Percentiles rank a stretch among this genome's conserved stretches.
phyloP scores from a whole-genome alignment of 2,797 vertebrate genomes.

The Danio aesculapii region DNA sequence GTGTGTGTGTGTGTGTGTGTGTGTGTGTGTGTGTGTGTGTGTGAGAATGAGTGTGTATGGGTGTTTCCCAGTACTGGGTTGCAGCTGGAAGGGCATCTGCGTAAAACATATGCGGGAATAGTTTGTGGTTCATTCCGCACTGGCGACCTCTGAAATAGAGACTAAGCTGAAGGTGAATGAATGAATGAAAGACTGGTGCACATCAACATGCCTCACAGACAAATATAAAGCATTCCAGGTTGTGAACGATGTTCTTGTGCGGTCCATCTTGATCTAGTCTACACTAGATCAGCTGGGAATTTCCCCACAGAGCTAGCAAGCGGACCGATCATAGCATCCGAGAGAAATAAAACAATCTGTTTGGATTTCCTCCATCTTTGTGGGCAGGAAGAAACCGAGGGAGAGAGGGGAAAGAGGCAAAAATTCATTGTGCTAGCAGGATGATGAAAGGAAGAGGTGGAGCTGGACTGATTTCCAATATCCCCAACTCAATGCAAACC shows the following conservation, averaged over 20 bases:
- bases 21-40: too few species aligned
- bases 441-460: conserved; percentile 32
- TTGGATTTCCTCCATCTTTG: conserved; percentile 53
- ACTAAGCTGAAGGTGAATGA: too few species aligned
- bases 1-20: too few species aligned
- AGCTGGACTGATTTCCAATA: conserved; percentile 16
- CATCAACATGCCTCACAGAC: not conserved
- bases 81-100: too few species aligned
- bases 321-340: conserved; percentile 58
- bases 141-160: too few species aligned
- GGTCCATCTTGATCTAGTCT: conserved; percentile 44
- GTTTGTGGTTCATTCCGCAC: too few species aligned
- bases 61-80: too few species aligned
- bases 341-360: conserved; percentile 58
- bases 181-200: too few species aligned
- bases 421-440: conserved; percentile 10
- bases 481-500: not conserved
- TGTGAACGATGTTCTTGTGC: not conserved
- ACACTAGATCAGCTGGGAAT: conserved; percentile 52
- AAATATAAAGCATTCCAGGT: not conserved
- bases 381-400: conserved; percentile 17
- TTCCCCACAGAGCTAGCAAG: conserved; percentile 57
- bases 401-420: conserved; percentile 2
- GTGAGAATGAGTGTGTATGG: too few species aligned
- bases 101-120: too few species aligned